Evolutionary conservation across 1,140 invertebrate species (phyloP), one percentile per base, ranked within the genome.

Genomic region (Philotrypesis tridentata): DNA sequence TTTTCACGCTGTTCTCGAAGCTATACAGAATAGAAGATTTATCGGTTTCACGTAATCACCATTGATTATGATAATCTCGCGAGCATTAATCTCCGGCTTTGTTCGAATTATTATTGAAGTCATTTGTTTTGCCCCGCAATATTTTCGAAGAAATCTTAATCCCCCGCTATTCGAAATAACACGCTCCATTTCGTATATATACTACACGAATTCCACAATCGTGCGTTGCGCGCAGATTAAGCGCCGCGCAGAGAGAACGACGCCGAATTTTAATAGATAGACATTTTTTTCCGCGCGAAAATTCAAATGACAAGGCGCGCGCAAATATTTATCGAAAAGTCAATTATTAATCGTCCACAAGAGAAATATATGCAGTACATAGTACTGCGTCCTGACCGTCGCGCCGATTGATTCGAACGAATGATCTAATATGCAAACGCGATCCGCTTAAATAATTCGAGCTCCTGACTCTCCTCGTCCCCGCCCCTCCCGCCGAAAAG

Each of bases 401-500:
- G 37, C 60, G 65, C 17, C 61, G 71, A 84, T 84, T 61, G 75
- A 84, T 77, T 82, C 29, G 48, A 68, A 82, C 74, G 72, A 77
- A 82, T 63, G 72, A 77, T 82, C 73, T 70, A 76, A 76, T 73
- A 48, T 63, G 25, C 65, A 72, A 77, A 60, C 55, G 74, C 73
- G 67, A 71, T 70, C 14, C 40, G 40, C 48, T 82, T 72, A 43
- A 75, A 77, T 77, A 37, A 72, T 12, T 77, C 48, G 61, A 31
- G 73, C 23, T 27, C 48, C 5, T 3, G 3, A 9, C 33, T 37
- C 68, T 25, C n/a, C n/a, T n/a, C n/a, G n/a, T n/a, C n/a, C n/a
- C n/a, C n/a, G 9, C 17, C 21, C 23, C 11, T 70, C 21, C 48
- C 40, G 70, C 74, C 67, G 21, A 76, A 77, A 77, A 82, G 72